Conservation (phyloP, 2,888 invertebrate species). For the Lacanobia wlatinum region DNA sequence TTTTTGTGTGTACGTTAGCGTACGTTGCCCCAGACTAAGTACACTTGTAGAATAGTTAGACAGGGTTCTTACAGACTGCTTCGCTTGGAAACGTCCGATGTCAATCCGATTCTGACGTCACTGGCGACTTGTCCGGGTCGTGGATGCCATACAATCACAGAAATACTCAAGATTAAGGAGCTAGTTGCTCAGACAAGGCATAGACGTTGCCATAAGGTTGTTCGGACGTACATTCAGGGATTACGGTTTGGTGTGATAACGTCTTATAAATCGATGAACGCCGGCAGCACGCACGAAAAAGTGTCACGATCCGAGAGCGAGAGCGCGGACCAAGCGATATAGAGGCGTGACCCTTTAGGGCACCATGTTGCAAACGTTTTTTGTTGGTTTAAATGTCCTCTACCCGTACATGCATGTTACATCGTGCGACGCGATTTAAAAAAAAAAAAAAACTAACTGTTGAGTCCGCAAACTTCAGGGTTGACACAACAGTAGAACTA, state of each 20-base stretch:
- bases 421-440: no score
- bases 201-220: neutral
- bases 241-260: no score
- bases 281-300: no score
- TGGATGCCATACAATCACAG: constrained; percentile 33
- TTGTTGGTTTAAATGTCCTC: no score
- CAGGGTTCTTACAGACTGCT: constrained; percentile 11
- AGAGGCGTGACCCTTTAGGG: no score
- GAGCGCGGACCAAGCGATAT: no score
- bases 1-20: constrained; percentile 40
- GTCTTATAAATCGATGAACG: no score
- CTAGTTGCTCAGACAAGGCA: neutral
- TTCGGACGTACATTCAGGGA: neutral
- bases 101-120: constrained; percentile 33
- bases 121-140: neutral
- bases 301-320: no score
- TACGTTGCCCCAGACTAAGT: constrained; percentile 32
- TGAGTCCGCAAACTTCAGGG: neutral
- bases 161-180: constrained; percentile 15
- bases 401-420: no score
- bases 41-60: constrained; percentile 21
- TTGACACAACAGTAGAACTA: neutral
- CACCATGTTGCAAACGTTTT: no score
- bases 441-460: no score
- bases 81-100: constrained; percentile 3